Conservation (phyloP, 53 echinoderm and acorn worm genomes). For the Antedon mediterranea region DNA sequence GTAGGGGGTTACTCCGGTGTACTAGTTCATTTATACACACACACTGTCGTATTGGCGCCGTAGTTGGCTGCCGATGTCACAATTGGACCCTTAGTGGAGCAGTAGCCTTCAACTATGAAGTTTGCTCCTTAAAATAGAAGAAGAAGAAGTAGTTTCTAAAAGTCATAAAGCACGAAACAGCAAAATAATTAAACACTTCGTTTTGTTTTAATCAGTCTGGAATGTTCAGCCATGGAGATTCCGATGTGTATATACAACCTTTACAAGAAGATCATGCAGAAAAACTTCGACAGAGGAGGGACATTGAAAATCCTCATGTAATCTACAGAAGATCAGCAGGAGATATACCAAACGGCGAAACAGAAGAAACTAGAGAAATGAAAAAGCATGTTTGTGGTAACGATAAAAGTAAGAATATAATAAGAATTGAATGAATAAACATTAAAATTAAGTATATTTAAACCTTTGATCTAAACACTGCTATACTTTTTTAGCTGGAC, state of each 20-base stretch:
- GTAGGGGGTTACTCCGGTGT: too few relatives aligned
- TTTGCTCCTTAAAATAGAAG: too few relatives aligned
- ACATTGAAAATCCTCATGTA: slow-evolving; percentile 27
- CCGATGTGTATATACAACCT: slow-evolving; percentile 26
- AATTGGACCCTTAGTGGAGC: too few relatives aligned
- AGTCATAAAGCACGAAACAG: too few relatives aligned
- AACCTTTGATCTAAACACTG: background rate
- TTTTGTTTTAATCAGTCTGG: slow-evolving; percentile 8
- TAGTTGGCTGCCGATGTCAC: too few relatives aligned
- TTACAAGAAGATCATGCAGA: slow-evolving; percentile 20
- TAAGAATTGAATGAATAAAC: background rate
- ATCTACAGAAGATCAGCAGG: slow-evolving; percentile 23
- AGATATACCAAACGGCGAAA: background rate
- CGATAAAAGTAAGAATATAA: slow-evolving; percentile 16
- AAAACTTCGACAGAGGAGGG: slow-evolving; percentile 19
- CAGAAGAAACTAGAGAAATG: background rate
- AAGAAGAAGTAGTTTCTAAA: too few relatives aligned
- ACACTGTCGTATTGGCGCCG: too few relatives aligned
- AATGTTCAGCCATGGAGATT: slow-evolving; percentile 24
- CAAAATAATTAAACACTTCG: too few relatives aligned
- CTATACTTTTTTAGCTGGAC: background rate
- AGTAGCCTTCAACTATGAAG: too few relatives aligned
- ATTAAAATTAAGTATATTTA: background rate
- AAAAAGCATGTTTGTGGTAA: slow-evolving; percentile 20
- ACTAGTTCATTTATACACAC: too few relatives aligned